These are phyloP conservation scores for Sturmia bella DNA, from an alignment of 2,888 invertebrate species.

Conservation along the genomic window DNA sequence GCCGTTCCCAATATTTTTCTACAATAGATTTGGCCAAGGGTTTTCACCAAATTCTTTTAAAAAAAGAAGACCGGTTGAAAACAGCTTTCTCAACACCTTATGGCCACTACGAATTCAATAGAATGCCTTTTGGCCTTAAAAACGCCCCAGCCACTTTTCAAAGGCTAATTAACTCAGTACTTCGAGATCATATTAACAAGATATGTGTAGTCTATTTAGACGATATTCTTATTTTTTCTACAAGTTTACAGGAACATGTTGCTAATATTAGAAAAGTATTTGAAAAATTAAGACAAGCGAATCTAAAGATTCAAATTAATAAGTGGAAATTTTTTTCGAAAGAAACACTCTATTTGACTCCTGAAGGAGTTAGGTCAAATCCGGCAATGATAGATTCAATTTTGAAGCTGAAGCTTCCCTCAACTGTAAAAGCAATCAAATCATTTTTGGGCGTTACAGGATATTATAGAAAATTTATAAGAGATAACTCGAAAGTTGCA, in stretches of 20 bases:
- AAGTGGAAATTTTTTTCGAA: conserved; percentile 19
- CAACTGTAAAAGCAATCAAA: background rate
- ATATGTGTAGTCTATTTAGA: too few species aligned
- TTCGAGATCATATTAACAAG: too few species aligned
- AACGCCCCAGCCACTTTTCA: too few species aligned
- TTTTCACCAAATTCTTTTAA: too few species aligned
- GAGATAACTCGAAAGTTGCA: conserved; percentile 12
- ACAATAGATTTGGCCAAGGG: too few species aligned
- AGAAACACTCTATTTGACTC: conserved; percentile 16
- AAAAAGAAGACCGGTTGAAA: conserved; percentile 11
- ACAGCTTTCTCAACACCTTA: background rate
- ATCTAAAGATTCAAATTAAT: conserved; percentile 10
- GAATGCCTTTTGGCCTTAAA: too few species aligned
- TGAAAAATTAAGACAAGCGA: too few species aligned
- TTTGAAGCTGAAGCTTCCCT: background rate
- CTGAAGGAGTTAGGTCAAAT: conserved; percentile 4
- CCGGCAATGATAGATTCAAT: background rate
- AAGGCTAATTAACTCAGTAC: background rate
- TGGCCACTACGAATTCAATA: too few species aligned
- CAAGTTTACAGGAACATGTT: too few species aligned
- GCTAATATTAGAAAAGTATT: too few species aligned
- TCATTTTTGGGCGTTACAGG: conserved; percentile 7
- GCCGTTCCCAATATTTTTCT: conserved; percentile 1
- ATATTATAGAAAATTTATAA: conserved; percentile 10
- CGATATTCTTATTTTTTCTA: too few species aligned